Conservation (phyloP, 2,888 invertebrate genomes). For the Andrena trimmerana region DNA sequence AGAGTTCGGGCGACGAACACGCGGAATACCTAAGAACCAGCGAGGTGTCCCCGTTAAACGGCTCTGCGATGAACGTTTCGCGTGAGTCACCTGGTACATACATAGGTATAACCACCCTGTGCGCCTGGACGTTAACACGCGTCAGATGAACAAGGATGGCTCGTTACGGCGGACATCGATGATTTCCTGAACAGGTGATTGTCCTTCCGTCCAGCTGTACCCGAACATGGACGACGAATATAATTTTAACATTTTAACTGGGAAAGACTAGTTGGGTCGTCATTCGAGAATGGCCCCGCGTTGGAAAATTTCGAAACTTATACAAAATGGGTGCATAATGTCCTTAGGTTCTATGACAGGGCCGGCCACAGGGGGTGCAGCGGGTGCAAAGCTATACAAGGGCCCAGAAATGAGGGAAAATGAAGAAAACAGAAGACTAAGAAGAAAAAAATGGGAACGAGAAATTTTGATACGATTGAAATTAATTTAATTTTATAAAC, state of each 20-base stretch:
- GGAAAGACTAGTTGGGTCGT: too few species aligned
- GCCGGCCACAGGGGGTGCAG: too few species aligned
- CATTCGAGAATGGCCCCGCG: too few species aligned
- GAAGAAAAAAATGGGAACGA: too few species aligned
- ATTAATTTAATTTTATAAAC: too few species aligned
- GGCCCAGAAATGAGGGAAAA: too few species aligned
- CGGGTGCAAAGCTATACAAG: too few species aligned
- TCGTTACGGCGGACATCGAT: slow-evolving; percentile 49
- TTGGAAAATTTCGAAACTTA: too few species aligned
- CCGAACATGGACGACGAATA: slow-evolving; percentile 2
- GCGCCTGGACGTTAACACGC: slow-evolving; percentile 55
- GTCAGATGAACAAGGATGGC: slow-evolving; percentile 57
- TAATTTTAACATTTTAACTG: neutral
- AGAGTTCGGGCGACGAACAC: slow-evolving; percentile 30
- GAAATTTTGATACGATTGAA: too few species aligned
- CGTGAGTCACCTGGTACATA: slow-evolving; percentile 61
- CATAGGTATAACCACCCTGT: slow-evolving; percentile 50
- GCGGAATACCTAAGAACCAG: slow-evolving; percentile 40
- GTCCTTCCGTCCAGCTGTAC: slow-evolving; percentile 64
- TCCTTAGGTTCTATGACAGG: too few species aligned
- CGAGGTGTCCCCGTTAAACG: slow-evolving; percentile 15
- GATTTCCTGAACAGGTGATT: slow-evolving; percentile 77
- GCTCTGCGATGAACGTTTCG: slow-evolving; percentile 12
- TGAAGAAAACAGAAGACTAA: too few species aligned
- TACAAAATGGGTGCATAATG: too few species aligned